Percentiles rank a stretch among this genome's conserved stretches.
phyloP scores from a whole-genome alignment of 1,140 invertebrate genomes.

The Elymnias hypermnestra region DNA sequence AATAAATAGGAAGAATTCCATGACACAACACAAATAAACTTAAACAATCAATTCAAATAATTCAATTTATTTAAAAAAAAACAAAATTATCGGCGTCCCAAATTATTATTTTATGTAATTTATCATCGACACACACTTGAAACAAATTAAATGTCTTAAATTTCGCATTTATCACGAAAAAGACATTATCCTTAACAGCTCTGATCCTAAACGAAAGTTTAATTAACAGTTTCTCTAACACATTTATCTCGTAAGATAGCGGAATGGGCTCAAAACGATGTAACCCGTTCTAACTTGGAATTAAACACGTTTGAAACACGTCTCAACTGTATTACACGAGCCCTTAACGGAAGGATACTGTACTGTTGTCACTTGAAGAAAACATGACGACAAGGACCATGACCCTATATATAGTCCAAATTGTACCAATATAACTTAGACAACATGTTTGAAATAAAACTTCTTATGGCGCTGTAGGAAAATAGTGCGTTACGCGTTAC shows the following conservation, averaged over 20 bases:
- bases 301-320: slow-evolving; percentile 20
- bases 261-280: slow-evolving; percentile 14
- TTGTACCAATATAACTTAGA: no score
- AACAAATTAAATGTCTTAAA: neutral
- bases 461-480: no score
- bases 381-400: slow-evolving; percentile 5
- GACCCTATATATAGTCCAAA: no score
- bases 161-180: slow-evolving; percentile 10
- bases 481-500: no score
- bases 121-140: no score
- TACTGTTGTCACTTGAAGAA: slow-evolving; percentile 7
- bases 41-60: no score
- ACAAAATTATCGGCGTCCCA: no score
- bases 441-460: no score
- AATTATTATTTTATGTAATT: no score
- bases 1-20: no score
- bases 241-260: slow-evolving; percentile 22
- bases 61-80: no score
- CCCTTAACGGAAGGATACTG: slow-evolving; percentile 17
- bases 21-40: no score
- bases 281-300: slow-evolving; percentile 15
- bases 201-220: slow-evolving; percentile 19
- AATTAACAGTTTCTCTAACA: slow-evolving; percentile 24
- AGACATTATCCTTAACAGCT: slow-evolving; percentile 15
- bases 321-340: slow-evolving; percentile 18